Percentiles rank a stretch among this genome's conserved stretches.
These are phyloP conservation scores for Salpingus planirostris DNA, from an alignment of 2,888 invertebrate genomes.

Conservation along the genomic window DNA sequence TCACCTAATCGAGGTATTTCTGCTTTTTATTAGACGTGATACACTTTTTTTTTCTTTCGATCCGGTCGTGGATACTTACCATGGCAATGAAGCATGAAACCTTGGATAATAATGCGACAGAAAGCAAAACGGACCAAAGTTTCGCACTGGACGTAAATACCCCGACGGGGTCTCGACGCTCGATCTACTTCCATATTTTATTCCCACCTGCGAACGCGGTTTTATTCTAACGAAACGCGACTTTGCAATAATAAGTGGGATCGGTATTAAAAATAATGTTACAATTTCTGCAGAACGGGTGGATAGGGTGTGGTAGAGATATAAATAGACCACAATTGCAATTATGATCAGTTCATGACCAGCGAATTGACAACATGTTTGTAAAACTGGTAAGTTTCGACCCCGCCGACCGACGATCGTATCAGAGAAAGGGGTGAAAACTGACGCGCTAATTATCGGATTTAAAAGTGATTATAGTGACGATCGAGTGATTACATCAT, in stretches of 20 bases:
- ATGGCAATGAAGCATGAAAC: slow-evolving; percentile 39
- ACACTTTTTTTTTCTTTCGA: slow-evolving; percentile 28
- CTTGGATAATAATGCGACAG: slow-evolving; percentile 38
- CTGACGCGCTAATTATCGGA: too few relatives aligned
- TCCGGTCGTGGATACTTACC: slow-evolving; percentile 35
- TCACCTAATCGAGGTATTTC: slow-evolving; percentile 40
- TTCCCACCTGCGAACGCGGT: too few relatives aligned
- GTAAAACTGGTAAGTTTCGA: slow-evolving; percentile 35
- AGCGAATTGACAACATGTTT: slow-evolving; percentile 31
- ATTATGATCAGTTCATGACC: slow-evolving; percentile 12
- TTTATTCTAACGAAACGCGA: too few relatives aligned
- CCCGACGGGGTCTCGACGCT: slow-evolving; percentile 18
- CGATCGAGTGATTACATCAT: too few relatives aligned
- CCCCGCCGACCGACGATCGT: too few relatives aligned
- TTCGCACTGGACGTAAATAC: slow-evolving; percentile 14
- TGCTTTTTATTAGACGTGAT: slow-evolving; percentile 29
- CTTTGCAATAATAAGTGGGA: slow-evolving; percentile 38
- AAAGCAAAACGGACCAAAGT: slow-evolving; percentile 25
- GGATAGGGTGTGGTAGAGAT: slow-evolving; percentile 35
- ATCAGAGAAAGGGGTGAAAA: too few relatives aligned
- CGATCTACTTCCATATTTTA: slow-evolving; percentile 26
- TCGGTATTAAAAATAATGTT: slow-evolving; percentile 36
- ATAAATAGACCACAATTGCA: slow-evolving; percentile 28
- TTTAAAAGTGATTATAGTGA: too few relatives aligned
- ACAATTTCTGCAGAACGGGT: slow-evolving; percentile 35